Percentiles rank a stretch among this genome's conserved stretches.
These are phyloP conservation scores for Ophthalmolycus amberensis DNA, from an alignment of 2,113 vertebrate genomes.

Conservation along the genomic window DNA sequence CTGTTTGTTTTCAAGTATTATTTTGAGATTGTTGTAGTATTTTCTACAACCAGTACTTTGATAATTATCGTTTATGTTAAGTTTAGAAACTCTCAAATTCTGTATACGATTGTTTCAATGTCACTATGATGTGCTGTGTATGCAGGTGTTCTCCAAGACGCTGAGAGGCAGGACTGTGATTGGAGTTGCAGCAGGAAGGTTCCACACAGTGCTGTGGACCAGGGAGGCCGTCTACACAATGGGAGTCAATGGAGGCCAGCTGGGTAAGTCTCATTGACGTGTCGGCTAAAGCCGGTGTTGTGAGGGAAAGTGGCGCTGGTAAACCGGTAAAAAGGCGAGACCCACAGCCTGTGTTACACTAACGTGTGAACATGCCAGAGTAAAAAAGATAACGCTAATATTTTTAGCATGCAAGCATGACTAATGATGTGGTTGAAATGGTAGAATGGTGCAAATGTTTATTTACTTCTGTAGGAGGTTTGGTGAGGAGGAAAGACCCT, in stretches of 20 bases:
- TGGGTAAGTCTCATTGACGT: slow-evolving; percentile 85
- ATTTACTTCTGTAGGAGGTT: not conserved
- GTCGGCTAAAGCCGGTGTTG: slow-evolving; percentile 16
- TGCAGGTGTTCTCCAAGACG: slow-evolving; percentile 91
- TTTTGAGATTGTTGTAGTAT: not conserved
- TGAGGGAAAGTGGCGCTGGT: not conserved
- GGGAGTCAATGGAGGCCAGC: slow-evolving; percentile 96
- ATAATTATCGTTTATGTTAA: not conserved
- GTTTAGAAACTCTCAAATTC: not conserved
- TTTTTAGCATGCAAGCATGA: not conserved
- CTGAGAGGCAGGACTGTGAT: slow-evolving; percentile 92
- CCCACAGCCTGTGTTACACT: not conserved
- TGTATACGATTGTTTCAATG: not conserved
- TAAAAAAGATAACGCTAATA: not conserved
- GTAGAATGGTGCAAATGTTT: not conserved
- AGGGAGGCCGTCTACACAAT: slow-evolving; percentile 95
- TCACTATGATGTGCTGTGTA: not conserved
- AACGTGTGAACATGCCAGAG: not conserved
- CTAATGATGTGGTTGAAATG: not conserved
- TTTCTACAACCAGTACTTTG: not conserved
- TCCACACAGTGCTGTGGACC: slow-evolving; percentile 97
- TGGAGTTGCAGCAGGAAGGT: slow-evolving; percentile 95
- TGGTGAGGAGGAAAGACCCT: not conserved
- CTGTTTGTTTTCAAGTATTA: not conserved
- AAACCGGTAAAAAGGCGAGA: not conserved